phyloP scores from a whole-genome alignment of 1,140 invertebrate genomes.

The Drosophila saltans region DNA sequence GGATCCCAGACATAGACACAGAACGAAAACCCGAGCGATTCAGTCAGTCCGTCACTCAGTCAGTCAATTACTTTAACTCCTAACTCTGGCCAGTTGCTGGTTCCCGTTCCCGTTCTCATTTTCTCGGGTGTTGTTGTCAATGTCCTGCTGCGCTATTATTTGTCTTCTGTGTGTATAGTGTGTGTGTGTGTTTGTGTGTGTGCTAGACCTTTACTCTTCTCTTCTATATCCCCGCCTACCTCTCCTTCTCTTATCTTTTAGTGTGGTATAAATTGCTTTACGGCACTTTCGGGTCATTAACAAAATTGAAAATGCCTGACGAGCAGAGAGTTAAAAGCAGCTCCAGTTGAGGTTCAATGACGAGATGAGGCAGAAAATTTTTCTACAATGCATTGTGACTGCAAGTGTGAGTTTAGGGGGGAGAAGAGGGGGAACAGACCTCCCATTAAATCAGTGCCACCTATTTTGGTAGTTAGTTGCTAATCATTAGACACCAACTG shows the following conservation, averaged over 20 bases:
- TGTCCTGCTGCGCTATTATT: slow-evolving; percentile 80
- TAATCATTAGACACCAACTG: slow-evolving; percentile 53
- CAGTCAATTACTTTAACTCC: slow-evolving; percentile 15
- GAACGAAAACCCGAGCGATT: not conserved
- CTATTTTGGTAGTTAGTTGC: slow-evolving; percentile 51
- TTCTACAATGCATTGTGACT: no score
- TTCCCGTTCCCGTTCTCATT: slow-evolving; percentile 17
- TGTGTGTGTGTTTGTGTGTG: slow-evolving; percentile 46
- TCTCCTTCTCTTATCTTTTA: not conserved
- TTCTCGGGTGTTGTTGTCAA: slow-evolving; percentile 67
- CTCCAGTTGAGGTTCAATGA: slow-evolving; percentile 18
- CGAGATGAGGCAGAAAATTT: no score
- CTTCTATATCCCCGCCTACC: not conserved
- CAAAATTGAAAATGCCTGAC: slow-evolving; percentile 73
- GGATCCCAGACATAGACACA: not conserved
- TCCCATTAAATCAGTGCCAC: slow-evolving; percentile 57
- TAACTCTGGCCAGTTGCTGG: slow-evolving; percentile 11
- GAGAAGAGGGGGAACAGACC: not conserved
- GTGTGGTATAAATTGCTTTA: slow-evolving; percentile 66
- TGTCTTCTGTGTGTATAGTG: slow-evolving; percentile 48
- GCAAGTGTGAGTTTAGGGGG: not conserved
- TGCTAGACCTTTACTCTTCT: slow-evolving; percentile 18
- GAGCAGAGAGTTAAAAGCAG: slow-evolving; percentile 29
- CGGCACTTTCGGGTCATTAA: slow-evolving; percentile 78
- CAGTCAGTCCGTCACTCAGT: slow-evolving; percentile 4